Evolutionary conservation across 2,113 vertebrate genomes (phyloP).

Genomic region (Bucco capensis): DNA sequence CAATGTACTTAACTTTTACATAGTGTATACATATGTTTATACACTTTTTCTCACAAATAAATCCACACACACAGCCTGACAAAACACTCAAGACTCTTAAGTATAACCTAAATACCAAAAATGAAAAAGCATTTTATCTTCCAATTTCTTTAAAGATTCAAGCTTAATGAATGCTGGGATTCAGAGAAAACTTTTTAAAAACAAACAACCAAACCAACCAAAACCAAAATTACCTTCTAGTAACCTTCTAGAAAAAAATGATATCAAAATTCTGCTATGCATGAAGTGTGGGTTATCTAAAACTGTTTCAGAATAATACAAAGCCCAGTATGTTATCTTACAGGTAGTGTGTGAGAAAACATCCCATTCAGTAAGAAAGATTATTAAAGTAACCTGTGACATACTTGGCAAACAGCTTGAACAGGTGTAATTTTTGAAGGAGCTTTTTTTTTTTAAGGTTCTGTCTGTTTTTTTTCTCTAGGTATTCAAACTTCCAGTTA

Average conservation of each 20-base stretch:
- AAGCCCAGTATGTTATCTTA: slow-evolving; percentile 39
- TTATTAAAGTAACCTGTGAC: slow-evolving; percentile 12
- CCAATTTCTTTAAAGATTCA: slow-evolving; percentile 57
- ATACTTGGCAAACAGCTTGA: slow-evolving; percentile 31
- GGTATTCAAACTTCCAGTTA: background rate
- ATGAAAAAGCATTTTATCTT: background rate
- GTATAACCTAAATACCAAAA: background rate
- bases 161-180: slow-evolving; percentile 55
- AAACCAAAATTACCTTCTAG: background rate
- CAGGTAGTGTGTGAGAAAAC: background rate
- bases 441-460: slow-evolving; percentile 3
- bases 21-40: slow-evolving; percentile 41
- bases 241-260: slow-evolving; percentile 5
- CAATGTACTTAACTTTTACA: slow-evolving; percentile 3
- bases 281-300: slow-evolving; percentile 55
- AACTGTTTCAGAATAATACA: slow-evolving; percentile 21
- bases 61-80: slow-evolving; percentile 17
- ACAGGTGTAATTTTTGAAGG: slow-evolving; percentile 55
- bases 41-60: slow-evolving; percentile 31
- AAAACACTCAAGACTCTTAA: slow-evolving; percentile 2
- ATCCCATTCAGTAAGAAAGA: slow-evolving; percentile 23
- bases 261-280: slow-evolving; percentile 38
- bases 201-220: slow-evolving; percentile 35
- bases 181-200: slow-evolving; percentile 40
- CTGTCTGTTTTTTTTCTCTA: background rate